Base-by-base conservation (phyloP, 2,113 vertebrate genomes). In the Parus major region DNA sequence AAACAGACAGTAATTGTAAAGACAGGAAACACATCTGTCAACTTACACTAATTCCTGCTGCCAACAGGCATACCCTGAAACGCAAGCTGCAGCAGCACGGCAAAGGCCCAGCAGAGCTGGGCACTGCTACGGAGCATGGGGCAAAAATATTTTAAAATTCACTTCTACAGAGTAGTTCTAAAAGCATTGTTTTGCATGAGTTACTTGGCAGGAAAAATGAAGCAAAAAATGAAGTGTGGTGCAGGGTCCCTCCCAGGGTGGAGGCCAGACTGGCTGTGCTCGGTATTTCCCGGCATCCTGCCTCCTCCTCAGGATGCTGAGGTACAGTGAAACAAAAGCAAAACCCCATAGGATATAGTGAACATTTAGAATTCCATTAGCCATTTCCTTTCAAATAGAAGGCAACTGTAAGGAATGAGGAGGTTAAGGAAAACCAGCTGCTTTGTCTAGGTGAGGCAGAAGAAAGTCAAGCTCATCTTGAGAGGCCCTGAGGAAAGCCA, bases 21-120 rank as follows among this genome's bases (percentile, higher is more conserved):
- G 73, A 85, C 69, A 92, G 95, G 96, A 96, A 96, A 95, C 96
- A 89, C 96, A 95, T 95, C 83, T 96, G 94, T 96, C 96, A 92
- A 27, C 92, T 95, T 59, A 95, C 55, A 49, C 95, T 75, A 88
- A 96, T 69, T 95, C 93, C 60, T 90, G 90, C 93, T 95, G 96
- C 97, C 97, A 82, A 81, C 72, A 97, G 93, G 95, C 92, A 97
- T 13, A 91, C 77, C 96, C 95, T 86, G 90, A 59, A 65, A 63
- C 4, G 64, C 77, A 20, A 4, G 86, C 90, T 94, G 12, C 90
- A 79, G 31, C 64, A 79, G 88, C 92, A 8, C 3, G 33, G 95
- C 93, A 68, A 61, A 61, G 27, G 33, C 78, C 36, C 1, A 6
- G 1, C 3, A 0, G 75, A 81, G 68, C 73, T 1, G 7, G 68